These are phyloP conservation scores for Helogale parvula DNA, from an alignment of 2,113 vertebrate genomes.

Conservation along the genomic window DNA sequence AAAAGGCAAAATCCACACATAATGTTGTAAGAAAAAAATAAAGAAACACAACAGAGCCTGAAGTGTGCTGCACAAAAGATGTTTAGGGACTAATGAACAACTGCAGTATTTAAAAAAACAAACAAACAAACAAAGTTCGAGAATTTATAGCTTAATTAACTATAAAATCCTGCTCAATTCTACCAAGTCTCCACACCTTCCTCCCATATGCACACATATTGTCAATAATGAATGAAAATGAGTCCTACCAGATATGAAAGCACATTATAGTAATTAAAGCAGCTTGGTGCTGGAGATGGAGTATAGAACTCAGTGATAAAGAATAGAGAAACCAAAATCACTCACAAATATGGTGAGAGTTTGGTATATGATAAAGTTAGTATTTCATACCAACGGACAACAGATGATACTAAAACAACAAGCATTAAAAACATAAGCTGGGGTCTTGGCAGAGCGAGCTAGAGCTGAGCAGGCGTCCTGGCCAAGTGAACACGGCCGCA, in stretches of 20 bases:
- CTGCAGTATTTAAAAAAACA: neutral
- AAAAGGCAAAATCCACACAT: neutral
- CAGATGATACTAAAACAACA: neutral
- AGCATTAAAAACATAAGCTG: neutral
- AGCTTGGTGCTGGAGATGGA: neutral
- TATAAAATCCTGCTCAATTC: neutral
- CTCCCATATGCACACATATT: neutral
- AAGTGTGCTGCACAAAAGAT: neutral
- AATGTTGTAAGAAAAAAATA: neutral
- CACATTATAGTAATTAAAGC: neutral
- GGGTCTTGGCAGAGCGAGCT: neutral
- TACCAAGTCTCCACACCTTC: neutral
- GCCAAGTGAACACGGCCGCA: accelerated
- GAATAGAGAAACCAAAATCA: neutral
- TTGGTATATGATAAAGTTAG: neutral
- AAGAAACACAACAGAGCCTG: neutral
- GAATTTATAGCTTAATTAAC: neutral
- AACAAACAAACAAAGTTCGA: neutral
- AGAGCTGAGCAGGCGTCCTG: neutral
- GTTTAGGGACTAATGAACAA: neutral
- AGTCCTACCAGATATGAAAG: neutral
- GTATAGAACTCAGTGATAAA: neutral
- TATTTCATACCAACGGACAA: neutral
- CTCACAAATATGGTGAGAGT: neutral
- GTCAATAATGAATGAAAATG: neutral